phyloP scores from a whole-genome alignment of 2,797 vertebrate species.

The Hydrocynus forskahlii region DNA sequence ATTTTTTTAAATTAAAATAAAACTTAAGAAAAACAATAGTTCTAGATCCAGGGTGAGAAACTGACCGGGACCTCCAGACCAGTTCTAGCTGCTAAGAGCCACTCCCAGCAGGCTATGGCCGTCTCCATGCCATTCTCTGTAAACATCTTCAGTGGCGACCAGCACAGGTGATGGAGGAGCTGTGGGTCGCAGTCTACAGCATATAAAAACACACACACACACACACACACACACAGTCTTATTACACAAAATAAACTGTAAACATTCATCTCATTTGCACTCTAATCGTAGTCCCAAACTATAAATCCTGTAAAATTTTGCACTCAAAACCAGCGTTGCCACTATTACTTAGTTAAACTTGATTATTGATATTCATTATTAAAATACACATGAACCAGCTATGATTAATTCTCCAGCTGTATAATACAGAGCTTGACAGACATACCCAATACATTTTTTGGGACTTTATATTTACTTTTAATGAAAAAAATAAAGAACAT shows the following conservation, averaged over 20 bases:
- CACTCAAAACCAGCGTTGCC: background rate
- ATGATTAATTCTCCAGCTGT: no score
- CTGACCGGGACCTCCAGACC: conserved; percentile 92
- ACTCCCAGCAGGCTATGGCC: conserved; percentile 95
- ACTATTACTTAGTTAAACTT: background rate
- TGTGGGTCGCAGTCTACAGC: conserved; percentile 89
- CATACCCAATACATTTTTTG: no score
- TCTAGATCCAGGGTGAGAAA: no score
- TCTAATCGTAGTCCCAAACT: no score
- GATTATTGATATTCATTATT: background rate
- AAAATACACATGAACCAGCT: no score
- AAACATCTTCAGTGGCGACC: conserved; percentile 95
- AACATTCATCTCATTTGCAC: background rate
- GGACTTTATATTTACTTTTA: no score
- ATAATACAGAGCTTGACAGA: no score
- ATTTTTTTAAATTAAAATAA: no score
- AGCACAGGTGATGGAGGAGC: conserved; percentile 93
- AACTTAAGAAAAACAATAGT: no score
- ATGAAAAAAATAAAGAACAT: no score
- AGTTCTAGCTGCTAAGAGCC: conserved; percentile 90
- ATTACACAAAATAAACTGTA: background rate
- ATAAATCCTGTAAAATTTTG: no score
- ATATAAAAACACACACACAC: conserved; percentile 23
- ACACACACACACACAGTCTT: background rate
- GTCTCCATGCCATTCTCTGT: conserved; percentile 94